Base-by-base conservation (phyloP, 2,113 vertebrate species). In the Trachemys scripta region DNA sequence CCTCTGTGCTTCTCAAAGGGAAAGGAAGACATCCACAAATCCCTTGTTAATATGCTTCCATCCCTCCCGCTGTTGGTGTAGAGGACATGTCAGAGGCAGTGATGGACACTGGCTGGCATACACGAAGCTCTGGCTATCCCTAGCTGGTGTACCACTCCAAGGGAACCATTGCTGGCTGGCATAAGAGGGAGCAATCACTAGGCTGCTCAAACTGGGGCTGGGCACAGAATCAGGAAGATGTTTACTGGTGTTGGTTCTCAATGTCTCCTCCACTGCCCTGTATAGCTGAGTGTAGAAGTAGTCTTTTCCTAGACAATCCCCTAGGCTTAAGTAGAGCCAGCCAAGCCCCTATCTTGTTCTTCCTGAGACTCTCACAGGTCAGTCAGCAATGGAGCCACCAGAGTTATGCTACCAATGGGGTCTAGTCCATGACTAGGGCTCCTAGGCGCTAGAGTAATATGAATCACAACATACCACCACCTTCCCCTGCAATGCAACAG, bases 311-410 rank as follows among this genome's bases (percentile, higher is more conserved):
- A 90, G 9, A 84, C 59, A 84, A 22, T 57, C 29, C 84, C 38
- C 54, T 13, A 51, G 45, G 75, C 80, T n/a, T 2, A 80, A 88
- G 50, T 12, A 93, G 93, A 93, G 78, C 9, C 91, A 91, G 10
- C 17, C 13, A 51, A 90, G 81, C 38, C 38, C 80, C 53, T 57
- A 22, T 95, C 35, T 59, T 75, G 38, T 22, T 75, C 22, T 38
- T 79, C 59, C 56, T 35, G 42, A 85, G 47, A 59, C 2, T 42
- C 42, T 92, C 20, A 29, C 78, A 65, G 56, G 53, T 47, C 38
- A 87, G 8, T 2, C 9, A 4, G n/a, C 12, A 13, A 82, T 38
- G 76, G 59, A 90, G 88, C 72, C 87, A 54, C 12, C 50, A 75
- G 47, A 90, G 53, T 17, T 88, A 72, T 10, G 10, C 45, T 10